phyloP scores from a whole-genome alignment of 2,888 invertebrate species.

The Stramonita haemastoma region DNA sequence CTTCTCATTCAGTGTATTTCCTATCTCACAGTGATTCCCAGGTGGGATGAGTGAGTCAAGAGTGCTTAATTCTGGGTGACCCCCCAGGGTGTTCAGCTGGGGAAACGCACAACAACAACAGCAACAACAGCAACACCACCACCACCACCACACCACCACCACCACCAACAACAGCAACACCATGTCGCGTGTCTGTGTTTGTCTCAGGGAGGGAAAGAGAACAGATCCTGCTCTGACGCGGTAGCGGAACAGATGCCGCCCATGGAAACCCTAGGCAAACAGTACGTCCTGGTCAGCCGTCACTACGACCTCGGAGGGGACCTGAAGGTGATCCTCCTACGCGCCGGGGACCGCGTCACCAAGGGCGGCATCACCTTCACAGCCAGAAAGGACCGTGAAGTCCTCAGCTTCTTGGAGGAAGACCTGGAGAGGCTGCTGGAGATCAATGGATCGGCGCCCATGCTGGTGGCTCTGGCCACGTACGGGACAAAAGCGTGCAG shows the following conservation, averaged over 20 bases:
- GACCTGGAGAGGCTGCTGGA: not conserved
- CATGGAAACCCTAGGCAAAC: not conserved
- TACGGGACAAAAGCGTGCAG: not conserved
- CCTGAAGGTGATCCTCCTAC: not conserved
- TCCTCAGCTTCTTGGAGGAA: not conserved
- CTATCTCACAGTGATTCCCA: too few species aligned
- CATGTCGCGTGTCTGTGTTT: too few species aligned
- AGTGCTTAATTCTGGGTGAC: too few species aligned
- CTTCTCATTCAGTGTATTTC: too few species aligned
- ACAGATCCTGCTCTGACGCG: not conserved
- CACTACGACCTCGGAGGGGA: not conserved
- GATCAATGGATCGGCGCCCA: not conserved
- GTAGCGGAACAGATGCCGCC: not conserved
- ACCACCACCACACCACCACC: too few species aligned
- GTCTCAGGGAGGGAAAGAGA: too few species aligned
- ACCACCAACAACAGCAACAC: too few species aligned
- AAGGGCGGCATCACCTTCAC: not conserved
- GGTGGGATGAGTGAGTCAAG: too few species aligned
- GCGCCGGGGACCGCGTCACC: not conserved
- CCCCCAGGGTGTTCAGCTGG: too few species aligned
- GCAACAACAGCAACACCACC: too few species aligned
- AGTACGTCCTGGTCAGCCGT: not conserved
- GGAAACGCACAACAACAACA: too few species aligned
- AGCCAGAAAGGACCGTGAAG: not conserved
- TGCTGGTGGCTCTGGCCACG: not conserved